phyloP scores from a whole-genome alignment of 2,113 vertebrate genomes.

The Sinosuthora webbiana region DNA sequence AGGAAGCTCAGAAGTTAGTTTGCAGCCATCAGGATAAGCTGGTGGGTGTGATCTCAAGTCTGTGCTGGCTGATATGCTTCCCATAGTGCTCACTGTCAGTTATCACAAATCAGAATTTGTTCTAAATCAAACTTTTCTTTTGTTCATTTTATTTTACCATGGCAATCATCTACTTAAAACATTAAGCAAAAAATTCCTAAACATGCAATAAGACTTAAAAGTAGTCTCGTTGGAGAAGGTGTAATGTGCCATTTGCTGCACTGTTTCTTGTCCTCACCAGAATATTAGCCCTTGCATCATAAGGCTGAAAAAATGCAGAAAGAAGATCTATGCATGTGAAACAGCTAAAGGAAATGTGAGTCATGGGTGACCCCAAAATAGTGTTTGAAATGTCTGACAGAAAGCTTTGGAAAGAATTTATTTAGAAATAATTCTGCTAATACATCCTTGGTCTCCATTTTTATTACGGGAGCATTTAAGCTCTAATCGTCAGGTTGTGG shows the following conservation, averaged over 20 bases:
- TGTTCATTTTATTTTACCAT: neutral
- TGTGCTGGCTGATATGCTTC: neutral
- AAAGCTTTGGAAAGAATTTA: constrained; percentile 43
- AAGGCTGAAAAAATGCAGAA: neutral
- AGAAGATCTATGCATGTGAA: neutral
- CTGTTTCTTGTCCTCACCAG: neutral
- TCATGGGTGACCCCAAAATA: constrained; percentile 20
- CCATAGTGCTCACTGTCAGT: neutral
- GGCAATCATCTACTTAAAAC: neutral
- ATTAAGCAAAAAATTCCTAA: neutral
- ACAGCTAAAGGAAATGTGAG: constrained; percentile 11
- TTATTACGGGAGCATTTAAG: neutral
- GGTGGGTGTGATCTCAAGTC: neutral
- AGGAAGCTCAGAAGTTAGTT: neutral
- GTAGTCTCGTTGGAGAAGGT: neutral
- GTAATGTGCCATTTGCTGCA: neutral
- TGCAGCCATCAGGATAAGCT: neutral
- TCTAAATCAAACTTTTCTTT: neutral
- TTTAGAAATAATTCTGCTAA: constrained; percentile 44
- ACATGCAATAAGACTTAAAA: neutral
- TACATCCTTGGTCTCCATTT: neutral
- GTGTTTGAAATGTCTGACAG: neutral
- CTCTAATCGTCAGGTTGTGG: constrained; percentile 14
- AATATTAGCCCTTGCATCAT: neutral
- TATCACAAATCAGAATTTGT: neutral